Evolutionary conservation across 2,113 vertebrate genomes (phyloP).

Genomic region (Chrysochloris asiatica): DNA sequence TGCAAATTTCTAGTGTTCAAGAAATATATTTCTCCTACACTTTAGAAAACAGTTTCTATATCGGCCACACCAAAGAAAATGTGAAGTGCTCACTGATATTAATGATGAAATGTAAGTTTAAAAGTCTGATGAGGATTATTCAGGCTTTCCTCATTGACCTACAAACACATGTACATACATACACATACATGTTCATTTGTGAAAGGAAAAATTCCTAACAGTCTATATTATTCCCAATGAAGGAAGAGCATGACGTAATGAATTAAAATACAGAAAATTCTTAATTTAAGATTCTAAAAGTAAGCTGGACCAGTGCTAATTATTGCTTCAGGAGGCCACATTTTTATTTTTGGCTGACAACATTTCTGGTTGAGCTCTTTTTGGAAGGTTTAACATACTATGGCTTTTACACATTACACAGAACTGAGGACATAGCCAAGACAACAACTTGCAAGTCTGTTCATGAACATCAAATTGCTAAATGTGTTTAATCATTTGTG

Average conservation of each 20-base stretch:
- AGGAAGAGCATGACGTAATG: not conserved
- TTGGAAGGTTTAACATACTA: slow-evolving; percentile 44
- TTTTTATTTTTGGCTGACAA: not conserved
- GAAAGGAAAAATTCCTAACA: not conserved
- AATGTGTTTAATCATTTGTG: slow-evolving; percentile 6
- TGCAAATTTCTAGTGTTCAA: slow-evolving; percentile 25
- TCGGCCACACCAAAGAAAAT: slow-evolving; percentile 8
- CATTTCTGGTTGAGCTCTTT: slow-evolving; percentile 19
- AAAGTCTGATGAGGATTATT: slow-evolving; percentile 7
- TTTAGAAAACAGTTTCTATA: slow-evolving; percentile 45
- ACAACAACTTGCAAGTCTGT: not conserved
- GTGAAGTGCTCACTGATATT: slow-evolving; percentile 18
- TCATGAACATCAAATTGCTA: slow-evolving; percentile 37
- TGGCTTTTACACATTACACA: not conserved
- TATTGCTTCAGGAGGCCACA: slow-evolving; percentile 6
- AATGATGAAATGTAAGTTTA: slow-evolving; percentile 43
- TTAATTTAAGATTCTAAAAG: slow-evolving; percentile 49
- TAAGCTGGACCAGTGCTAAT: not conserved
- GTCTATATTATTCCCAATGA: not conserved
- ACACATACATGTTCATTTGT: not conserved
- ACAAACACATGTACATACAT: not conserved
- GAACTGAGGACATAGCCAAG: not conserved
- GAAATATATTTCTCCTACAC: not conserved
- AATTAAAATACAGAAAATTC: slow-evolving; percentile 37
- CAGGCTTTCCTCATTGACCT: not conserved